Percentiles rank a stretch among this genome's conserved stretches.
Evolutionary conservation across 2,113 vertebrate genomes (phyloP).

Genomic region (Natator depressus): DNA sequence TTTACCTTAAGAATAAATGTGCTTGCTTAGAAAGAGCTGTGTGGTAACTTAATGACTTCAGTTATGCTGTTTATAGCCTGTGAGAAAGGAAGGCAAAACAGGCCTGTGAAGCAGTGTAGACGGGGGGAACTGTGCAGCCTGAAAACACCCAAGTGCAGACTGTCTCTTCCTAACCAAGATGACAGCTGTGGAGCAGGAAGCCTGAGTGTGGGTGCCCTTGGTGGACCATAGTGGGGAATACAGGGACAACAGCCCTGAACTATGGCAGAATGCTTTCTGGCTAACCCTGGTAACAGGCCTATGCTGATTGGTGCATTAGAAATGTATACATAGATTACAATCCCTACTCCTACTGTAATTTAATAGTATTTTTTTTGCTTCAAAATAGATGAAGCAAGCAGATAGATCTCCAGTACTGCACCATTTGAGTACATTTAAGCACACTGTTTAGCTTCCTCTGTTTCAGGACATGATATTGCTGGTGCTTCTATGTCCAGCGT

Average conservation of each 20-base stretch:
- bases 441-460: neutral
- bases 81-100: neutral
- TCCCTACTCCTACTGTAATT: neutral
- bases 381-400: neutral
- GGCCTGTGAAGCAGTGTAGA: neutral
- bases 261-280: neutral
- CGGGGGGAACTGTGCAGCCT: neutral
- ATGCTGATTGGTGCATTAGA: neutral
- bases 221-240: neutral
- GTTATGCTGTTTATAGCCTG: neutral
- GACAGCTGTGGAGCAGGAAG: neutral
- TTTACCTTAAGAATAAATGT: neutral
- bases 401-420: neutral
- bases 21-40: neutral
- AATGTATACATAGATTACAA: neutral
- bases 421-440: neutral
- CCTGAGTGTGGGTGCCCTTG: neutral
- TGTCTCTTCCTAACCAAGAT: neutral
- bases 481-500: neutral
- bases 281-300: neutral
- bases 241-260: neutral
- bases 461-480: neutral
- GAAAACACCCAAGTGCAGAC: neutral
- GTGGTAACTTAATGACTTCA: neutral
- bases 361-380: neutral